Conservation (phyloP, 2,113 vertebrate species). For the Corythaixoides concolor region DNA sequence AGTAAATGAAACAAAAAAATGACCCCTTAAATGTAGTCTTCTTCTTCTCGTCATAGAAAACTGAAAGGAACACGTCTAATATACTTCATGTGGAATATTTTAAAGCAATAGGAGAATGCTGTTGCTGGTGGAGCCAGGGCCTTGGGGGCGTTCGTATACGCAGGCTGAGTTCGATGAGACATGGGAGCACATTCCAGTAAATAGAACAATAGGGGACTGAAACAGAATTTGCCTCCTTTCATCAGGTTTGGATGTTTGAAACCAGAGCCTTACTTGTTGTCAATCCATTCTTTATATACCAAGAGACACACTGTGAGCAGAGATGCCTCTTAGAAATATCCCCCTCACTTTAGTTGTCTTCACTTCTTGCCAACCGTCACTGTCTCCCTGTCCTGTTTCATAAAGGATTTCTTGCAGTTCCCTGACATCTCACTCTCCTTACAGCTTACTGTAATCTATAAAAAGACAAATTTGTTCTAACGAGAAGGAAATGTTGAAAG, state of each 20-base stretch:
- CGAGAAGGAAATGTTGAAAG: not conserved
- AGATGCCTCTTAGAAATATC: not conserved
- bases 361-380: not conserved
- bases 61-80: not conserved
- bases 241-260: not conserved
- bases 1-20: not conserved
- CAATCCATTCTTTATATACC: not conserved
- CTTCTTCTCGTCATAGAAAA: not conserved
- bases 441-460: slow-evolving; percentile 17
- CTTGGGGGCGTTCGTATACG: not conserved
- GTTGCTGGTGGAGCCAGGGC: not conserved
- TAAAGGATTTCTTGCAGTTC: slow-evolving; percentile 21
- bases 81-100: not conserved
- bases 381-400: slow-evolving; percentile 10
- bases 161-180: not conserved
- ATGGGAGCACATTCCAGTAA: not conserved
- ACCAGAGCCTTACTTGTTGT: not conserved
- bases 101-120: not conserved
- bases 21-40: not conserved
- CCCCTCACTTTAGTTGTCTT: not conserved
- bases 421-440: not conserved
- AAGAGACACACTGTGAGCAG: not conserved
- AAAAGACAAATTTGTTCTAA: slow-evolving; percentile 32
- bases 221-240: not conserved
- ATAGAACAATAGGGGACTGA: not conserved